A percentile compares a stretch with the other conserved stretches of the same genome.
phyloP scores from a whole-genome alignment of 2,888 invertebrate genomes.

The Scaptomyza reducta region DNA sequence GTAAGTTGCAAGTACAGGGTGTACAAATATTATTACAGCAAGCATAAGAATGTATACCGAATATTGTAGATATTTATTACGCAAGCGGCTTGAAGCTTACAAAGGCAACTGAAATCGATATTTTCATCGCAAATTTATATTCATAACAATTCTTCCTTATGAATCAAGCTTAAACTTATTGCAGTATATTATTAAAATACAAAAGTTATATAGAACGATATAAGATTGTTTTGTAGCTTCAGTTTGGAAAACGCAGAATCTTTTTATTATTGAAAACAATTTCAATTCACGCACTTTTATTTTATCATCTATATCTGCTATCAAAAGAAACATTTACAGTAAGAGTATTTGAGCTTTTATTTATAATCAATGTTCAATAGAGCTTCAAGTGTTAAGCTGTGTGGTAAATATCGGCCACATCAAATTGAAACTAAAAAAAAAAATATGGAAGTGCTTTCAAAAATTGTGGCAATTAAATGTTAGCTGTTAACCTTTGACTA shows the following conservation, averaged over 20 bases:
- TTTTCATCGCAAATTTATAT: not conserved
- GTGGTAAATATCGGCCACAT: not conserved
- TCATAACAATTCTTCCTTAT: not conserved
- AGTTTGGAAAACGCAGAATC: no score
- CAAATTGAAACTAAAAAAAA: not conserved
- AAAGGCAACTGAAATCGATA: not conserved
- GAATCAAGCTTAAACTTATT: not conserved
- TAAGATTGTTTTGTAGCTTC: not conserved
- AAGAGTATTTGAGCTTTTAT: not conserved
- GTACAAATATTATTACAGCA: not conserved
- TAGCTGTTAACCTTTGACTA: constrained; percentile 40
- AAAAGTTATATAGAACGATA: not conserved
- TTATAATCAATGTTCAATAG: not conserved
- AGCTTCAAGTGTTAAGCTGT: not conserved
- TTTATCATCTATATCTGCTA: not conserved
- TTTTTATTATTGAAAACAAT: not conserved
- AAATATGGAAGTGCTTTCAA: constrained; percentile 8
- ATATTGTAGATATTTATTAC: constrained; percentile 2
- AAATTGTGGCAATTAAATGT: constrained; percentile 19
- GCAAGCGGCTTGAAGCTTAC: not conserved
- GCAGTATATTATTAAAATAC: not conserved
- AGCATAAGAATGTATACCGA: not conserved
- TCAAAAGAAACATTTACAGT: no score
- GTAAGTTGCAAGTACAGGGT: not conserved
- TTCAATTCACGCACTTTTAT: not conserved